Base-by-base conservation (phyloP, 2,888 invertebrate species). In the Nomada lathburiana region DNA sequence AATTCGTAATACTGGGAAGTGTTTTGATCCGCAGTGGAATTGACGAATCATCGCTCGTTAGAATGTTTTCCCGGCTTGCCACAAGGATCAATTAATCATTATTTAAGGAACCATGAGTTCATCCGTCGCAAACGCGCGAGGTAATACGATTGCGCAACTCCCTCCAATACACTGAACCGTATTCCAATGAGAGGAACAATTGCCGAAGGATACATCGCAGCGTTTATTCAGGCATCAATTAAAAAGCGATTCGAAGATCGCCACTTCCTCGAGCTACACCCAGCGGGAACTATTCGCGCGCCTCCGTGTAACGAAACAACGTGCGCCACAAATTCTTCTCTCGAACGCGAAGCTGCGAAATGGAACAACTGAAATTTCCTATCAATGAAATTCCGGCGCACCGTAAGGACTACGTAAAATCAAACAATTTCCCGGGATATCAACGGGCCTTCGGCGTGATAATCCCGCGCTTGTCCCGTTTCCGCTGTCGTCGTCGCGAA, bases 401-500 rank as follows among this genome's bases (percentile, higher is more conserved):
- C 23, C 1, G 23, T 23, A n/a, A n/a, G n/a, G n/a, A n/a, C n/a
- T n/a, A n/a, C n/a, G n/a, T n/a, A n/a, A n/a, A n/a, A 16, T 47
- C 11, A 13, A 16, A 11, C 47, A 2, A 1, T 16, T 16, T 47
- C 47, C 10, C 29, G n/a, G 16, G 16, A 59, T 47, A 47, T 16
- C 11, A 1, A 2, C 11, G 13, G 13, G 1, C n/a, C n/a, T 44
- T 13, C 16, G 53, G 42, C 36, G 26, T 36, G 42, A 29, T 2
- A 23, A 53, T 42, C 20, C 53, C 16, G 53, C 7, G 60, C 16
- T 59, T 26, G 29, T 53, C 44, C 60, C 18, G 62, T n/a, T n/a
- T 55, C 67, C 53, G 23, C 67, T n/a, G 50, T 65, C 65, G 80
- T 65, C 65, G 80, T 36, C 53, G 10, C 53, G 47, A 47, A n/a